phyloP scores from a whole-genome alignment of 2,797 vertebrate genomes.

The Psittacula derbiana region DNA sequence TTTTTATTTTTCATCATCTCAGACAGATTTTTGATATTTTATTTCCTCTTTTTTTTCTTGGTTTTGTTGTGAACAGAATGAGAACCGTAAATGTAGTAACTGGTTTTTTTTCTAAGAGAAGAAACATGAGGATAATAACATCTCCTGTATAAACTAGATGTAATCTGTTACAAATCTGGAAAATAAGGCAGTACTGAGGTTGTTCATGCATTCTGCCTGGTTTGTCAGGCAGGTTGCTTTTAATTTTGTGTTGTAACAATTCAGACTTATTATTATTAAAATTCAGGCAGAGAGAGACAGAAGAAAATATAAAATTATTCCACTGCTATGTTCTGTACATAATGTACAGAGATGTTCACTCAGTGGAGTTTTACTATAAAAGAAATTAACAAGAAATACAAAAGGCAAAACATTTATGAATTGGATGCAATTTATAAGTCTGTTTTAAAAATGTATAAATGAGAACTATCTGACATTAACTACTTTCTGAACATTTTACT shows the following conservation, averaged over 20 bases:
- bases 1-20: background rate
- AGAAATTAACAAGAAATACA: slow-evolving; percentile 30
- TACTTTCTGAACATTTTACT: slow-evolving; percentile 10
- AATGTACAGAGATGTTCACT: background rate
- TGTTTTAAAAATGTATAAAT: slow-evolving; percentile 19
- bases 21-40: background rate
- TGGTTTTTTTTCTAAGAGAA: background rate
- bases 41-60: background rate
- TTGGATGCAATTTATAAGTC: background rate
- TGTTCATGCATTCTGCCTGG: background rate
- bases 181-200: background rate
- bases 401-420: background rate
- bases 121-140: background rate
- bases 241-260: background rate
- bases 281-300: background rate
- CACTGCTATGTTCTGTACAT: background rate
- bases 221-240: background rate
- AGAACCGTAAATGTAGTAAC: background rate
- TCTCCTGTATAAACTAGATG: background rate
- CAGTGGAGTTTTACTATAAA: background rate
- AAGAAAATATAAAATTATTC: slow-evolving; percentile 4
- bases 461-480: background rate
- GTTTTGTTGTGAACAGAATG: background rate
- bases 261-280: slow-evolving; percentile 12
- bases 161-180: background rate